Evolutionary conservation across 2,888 invertebrate genomes (phyloP).

Genomic region (Mimumesa dahlbomi): DNA sequence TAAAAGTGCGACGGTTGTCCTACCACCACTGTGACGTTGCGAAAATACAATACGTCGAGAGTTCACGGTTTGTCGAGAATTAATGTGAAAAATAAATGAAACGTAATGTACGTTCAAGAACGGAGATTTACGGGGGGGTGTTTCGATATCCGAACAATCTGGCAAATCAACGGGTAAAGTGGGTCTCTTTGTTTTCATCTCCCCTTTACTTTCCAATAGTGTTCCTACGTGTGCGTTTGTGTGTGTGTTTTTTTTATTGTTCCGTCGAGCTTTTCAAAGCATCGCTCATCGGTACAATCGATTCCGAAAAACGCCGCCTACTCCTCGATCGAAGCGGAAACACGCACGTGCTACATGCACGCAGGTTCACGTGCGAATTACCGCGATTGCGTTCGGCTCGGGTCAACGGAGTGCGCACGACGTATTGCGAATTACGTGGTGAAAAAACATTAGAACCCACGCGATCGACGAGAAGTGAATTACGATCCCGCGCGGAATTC

Average conservation of each 20-base stretch:
- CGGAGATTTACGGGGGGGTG: slow-evolving; percentile 5
- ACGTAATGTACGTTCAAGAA: neutral
- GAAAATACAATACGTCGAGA: too few relatives aligned
- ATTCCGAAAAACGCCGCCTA: slow-evolving; percentile 3
- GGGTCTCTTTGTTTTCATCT: neutral
- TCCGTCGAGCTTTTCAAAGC: slow-evolving; percentile 15
- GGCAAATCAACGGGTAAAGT: slow-evolving; percentile 8
- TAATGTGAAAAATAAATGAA: slow-evolving; percentile 6
- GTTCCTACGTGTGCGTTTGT: too few relatives aligned
- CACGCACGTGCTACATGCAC: slow-evolving; percentile 12
- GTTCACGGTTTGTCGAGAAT: neutral
- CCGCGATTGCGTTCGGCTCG: slow-evolving; percentile 11
- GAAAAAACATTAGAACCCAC: too few relatives aligned
- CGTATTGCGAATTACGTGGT: too few relatives aligned
- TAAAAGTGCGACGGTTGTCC: too few relatives aligned
- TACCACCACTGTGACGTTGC: too few relatives aligned
- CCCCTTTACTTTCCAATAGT: neutral
- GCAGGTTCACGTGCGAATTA: slow-evolving; percentile 21
- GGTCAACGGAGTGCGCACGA: too few relatives aligned
- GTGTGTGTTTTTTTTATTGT: slow-evolving; percentile 18
- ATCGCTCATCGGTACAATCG: slow-evolving; percentile 1
- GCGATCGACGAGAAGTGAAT: too few relatives aligned
- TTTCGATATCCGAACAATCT: slow-evolving; percentile 8
- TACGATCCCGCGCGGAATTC: too few relatives aligned
- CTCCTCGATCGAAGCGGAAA: neutral